phyloP scores from a whole-genome alignment of 2,888 invertebrate genomes.

The Eubasilissa splendida region DNA sequence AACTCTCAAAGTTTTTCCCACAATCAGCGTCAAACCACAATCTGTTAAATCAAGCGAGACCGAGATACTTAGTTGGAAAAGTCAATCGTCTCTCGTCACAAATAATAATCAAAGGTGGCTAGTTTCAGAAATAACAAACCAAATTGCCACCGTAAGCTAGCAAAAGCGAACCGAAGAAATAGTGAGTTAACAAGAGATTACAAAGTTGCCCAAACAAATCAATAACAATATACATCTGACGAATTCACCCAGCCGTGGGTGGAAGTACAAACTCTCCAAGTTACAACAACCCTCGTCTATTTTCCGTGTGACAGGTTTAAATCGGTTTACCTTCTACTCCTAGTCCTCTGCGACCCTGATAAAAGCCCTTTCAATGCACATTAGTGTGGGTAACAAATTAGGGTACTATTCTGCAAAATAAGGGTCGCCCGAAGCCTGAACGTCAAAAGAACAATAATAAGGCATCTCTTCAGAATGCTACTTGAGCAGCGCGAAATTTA shows the following conservation, averaged over 20 bases:
- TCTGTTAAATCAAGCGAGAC: too few species aligned
- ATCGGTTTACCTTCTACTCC: constrained; percentile 36
- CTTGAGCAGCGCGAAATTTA: too few species aligned
- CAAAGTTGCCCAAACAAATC: constrained; percentile 41
- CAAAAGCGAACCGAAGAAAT: constrained; percentile 7
- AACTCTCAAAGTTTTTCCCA: too few species aligned
- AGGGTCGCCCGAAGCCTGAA: too few species aligned
- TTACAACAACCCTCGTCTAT: constrained; percentile 48
- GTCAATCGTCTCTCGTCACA: too few species aligned
- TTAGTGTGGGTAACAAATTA: constrained; percentile 42
- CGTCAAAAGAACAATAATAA: too few species aligned
- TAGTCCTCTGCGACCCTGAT: constrained; percentile 36
- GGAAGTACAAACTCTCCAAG: constrained; percentile 35
- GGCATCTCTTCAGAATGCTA: too few species aligned
- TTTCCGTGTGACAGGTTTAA: constrained; percentile 46
- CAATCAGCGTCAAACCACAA: too few species aligned
- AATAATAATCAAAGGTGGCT: background rate
- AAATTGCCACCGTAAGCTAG: background rate
- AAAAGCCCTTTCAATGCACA: constrained; percentile 46
- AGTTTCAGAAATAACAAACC: constrained; percentile 23
- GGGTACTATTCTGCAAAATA: constrained; percentile 6
- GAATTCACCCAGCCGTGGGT: constrained; percentile 33
- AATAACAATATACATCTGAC: constrained; percentile 48
- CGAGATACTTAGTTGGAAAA: too few species aligned
- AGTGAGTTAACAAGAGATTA: constrained; percentile 39